Evolutionary conservation across 2,888 invertebrate genomes (phyloP).

Genomic region (Anthophora plumipes): DNA sequence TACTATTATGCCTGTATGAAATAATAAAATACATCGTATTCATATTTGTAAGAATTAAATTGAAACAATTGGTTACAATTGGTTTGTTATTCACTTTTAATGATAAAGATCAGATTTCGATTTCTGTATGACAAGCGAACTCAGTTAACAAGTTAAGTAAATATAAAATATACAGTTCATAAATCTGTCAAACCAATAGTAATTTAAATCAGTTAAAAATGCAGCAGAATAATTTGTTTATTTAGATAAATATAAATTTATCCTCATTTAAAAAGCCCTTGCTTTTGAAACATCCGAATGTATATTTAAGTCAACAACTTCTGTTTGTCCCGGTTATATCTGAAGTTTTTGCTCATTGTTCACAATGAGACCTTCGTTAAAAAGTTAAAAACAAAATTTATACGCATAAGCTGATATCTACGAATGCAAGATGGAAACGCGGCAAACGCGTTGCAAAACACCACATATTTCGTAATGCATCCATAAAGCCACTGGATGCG

Average conservation of each 20-base stretch:
- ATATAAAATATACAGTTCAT: too few relatives aligned
- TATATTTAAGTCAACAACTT: background rate
- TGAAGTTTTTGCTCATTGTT: conserved; percentile 6
- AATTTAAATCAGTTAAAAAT: too few relatives aligned
- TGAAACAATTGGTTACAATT: too few relatives aligned
- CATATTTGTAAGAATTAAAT: too few relatives aligned
- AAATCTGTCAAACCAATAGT: too few relatives aligned
- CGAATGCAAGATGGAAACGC: conserved; percentile 7
- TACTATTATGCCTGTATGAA: too few relatives aligned
- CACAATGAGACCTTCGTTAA: conserved; percentile 16
- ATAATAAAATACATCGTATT: too few relatives aligned
- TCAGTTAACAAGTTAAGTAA: too few relatives aligned
- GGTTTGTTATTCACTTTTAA: too few relatives aligned
- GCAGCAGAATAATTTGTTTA: background rate
- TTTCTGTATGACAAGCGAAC: too few relatives aligned
- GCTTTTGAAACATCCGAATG: background rate
- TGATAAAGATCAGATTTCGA: too few relatives aligned
- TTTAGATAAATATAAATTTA: background rate
- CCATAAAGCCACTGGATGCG: background rate
- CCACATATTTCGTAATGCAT: conserved; percentile 13
- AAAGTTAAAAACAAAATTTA: conserved; percentile 23
- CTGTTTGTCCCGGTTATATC: background rate
- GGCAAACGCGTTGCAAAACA: conserved; percentile 34
- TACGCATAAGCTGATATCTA: conserved; percentile 3
- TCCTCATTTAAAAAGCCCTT: background rate